phyloP scores from a whole-genome alignment of 2,888 invertebrate species.

The Ellobium chinense region DNA sequence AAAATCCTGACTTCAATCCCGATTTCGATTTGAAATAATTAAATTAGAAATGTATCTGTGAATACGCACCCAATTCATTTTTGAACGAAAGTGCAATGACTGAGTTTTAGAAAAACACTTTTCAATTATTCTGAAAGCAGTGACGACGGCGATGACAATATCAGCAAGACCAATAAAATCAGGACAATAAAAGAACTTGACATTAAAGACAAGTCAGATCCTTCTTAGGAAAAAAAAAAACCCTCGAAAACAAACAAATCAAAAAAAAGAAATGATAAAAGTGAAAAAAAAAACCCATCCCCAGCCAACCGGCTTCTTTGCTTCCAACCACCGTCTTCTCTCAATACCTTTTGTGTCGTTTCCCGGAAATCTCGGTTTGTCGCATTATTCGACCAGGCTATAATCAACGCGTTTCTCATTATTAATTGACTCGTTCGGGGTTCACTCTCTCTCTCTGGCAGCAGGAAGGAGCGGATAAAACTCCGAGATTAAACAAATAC shows the following conservation, averaged over 20 bases:
- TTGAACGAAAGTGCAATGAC: too few relatives aligned
- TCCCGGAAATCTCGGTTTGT: slow-evolving; percentile 30
- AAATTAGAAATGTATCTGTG: too few relatives aligned
- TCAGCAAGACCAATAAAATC: too few relatives aligned
- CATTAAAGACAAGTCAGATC: not conserved
- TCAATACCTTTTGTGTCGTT: slow-evolving; percentile 31
- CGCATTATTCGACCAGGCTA: slow-evolving; percentile 15
- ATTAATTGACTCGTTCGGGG: slow-evolving; percentile 39
- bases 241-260: not conserved
- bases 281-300: slow-evolving; percentile 7
- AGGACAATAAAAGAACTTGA: too few relatives aligned
- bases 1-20: too few relatives aligned
- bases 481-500: slow-evolving; percentile 45
- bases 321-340: not conserved
- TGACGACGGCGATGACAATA: too few relatives aligned
- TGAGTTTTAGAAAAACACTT: too few relatives aligned
- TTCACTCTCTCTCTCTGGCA: slow-evolving; percentile 38
- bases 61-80: too few relatives aligned
- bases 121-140: too few relatives aligned
- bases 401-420: slow-evolving; percentile 43
- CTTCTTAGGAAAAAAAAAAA: not conserved
- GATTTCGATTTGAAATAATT: too few relatives aligned
- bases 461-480: slow-evolving; percentile 40
- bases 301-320: not conserved
- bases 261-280: not conserved